Evolutionary conservation across 2,888 invertebrate species (phyloP), one percentile per base, ranked within the genome.

Genomic region (Anodontia alba): DNA sequence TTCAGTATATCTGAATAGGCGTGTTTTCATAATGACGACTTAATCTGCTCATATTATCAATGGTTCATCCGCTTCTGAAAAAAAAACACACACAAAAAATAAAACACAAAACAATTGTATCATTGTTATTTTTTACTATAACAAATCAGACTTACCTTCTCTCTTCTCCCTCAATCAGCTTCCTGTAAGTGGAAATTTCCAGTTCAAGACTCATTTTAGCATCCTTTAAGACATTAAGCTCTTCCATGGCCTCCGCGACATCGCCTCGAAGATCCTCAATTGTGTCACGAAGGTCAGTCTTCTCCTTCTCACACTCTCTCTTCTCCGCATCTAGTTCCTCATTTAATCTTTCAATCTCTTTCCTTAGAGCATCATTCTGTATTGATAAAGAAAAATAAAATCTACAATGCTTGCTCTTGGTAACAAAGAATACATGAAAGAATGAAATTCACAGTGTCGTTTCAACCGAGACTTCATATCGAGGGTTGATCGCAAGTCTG

Each of bases 81-180:
- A n/a, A n/a, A n/a, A n/a, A n/a, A n/a, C n/a, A n/a, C n/a, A n/a
- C n/a, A n/a, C n/a, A n/a, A n/a, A n/a, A n/a, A n/a, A n/a, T n/a
- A n/a, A n/a, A n/a, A n/a, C n/a, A n/a, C n/a, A n/a, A n/a, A n/a
- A n/a, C n/a, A n/a, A n/a, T n/a, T n/a, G n/a, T n/a, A n/a, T n/a
- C n/a, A n/a, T n/a, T n/a, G n/a, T n/a, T n/a, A n/a, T n/a, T n/a
- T n/a, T n/a, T n/a, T n/a, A n/a, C n/a, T n/a, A n/a, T n/a, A n/a
- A n/a, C n/a, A n/a, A n/a, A n/a, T n/a, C n/a, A n/a, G 12, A 38
- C 38, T 38, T 38, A 38, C 38, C 38, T 78, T 79, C 94, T 94
- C 95, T 93, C 95, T 87, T 95, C 95, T 49, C 95, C 94, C 87
- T 95, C 95, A 83, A 95, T 90, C 92, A 95, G 95, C 88, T 95